Evolutionary conservation across 2,888 invertebrate genomes (phyloP).

Genomic region (Scaptomyza tumidula): DNA sequence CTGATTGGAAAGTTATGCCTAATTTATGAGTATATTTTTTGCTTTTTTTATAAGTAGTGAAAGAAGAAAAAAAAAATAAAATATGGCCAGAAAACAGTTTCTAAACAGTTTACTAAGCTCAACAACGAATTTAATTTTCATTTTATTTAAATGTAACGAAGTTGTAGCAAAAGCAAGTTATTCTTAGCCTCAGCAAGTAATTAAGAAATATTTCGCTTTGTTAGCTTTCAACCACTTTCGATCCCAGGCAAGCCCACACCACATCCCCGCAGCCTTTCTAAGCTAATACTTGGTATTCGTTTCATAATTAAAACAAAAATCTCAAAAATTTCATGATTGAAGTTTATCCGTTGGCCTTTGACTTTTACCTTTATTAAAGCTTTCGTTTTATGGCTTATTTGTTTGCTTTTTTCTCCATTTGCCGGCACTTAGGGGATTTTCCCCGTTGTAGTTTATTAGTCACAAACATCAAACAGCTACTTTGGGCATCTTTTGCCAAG

Average conservation of each 20-base stretch:
- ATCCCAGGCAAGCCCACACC: neutral
- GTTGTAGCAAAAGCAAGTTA: too few species aligned
- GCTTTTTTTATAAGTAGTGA: too few species aligned
- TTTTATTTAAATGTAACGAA: too few species aligned
- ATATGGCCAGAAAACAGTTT: too few species aligned
- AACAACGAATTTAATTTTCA: neutral
- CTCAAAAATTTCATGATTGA: neutral
- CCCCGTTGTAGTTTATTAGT: conserved; percentile 7
- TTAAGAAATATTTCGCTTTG: neutral
- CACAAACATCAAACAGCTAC: conserved; percentile 37
- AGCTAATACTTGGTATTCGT: neutral
- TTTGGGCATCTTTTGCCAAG: neutral
- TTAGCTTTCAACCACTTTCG: neutral
- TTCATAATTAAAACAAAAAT: conserved; percentile 33
- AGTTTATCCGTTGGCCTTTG: neutral
- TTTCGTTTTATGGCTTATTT: neutral
- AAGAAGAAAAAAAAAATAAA: too few species aligned
- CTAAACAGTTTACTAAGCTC: too few species aligned
- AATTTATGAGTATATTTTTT: too few species aligned
- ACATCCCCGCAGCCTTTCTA: neutral
- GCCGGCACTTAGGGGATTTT: conserved; percentile 1
- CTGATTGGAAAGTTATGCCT: neutral
- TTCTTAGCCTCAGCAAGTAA: neutral
- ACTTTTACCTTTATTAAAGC: conserved; percentile 2
- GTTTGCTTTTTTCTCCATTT: conserved; percentile 3